These are phyloP conservation scores for Trichonephila clavipes DNA, from an alignment of 1,140 invertebrate species.

Conservation along the genomic window DNA sequence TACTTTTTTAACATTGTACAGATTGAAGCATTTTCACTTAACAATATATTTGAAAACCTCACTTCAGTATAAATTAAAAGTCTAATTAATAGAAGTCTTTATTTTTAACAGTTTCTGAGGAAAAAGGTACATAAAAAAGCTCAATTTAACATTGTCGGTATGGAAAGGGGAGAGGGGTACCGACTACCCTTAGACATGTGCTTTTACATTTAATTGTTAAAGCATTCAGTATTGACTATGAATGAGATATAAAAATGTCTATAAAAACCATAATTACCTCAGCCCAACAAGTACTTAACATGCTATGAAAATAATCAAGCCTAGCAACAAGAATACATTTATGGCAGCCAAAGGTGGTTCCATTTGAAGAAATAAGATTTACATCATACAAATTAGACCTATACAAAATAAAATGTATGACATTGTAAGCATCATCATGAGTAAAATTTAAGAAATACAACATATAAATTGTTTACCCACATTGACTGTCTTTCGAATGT, in stretches of 20 bases:
- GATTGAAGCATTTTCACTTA: no score
- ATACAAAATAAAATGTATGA: not conserved
- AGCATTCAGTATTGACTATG: no score
- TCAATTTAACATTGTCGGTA: no score
- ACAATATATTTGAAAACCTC: no score
- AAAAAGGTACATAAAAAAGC: no score
- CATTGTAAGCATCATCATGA: not conserved
- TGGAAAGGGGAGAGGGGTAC: no score
- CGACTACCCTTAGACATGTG: no score
- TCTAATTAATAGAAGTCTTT: no score
- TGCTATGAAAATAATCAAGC: constrained; percentile 88
- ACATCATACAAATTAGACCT: constrained; percentile 85
- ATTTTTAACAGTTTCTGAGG: no score
- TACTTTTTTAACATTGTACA: no score
- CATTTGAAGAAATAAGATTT: constrained; percentile 84
- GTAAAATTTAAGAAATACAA: not conserved
- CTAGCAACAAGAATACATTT: constrained; percentile 87
- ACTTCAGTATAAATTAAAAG: no score
- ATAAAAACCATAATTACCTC: constrained; percentile 82
- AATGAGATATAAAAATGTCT: not conserved
- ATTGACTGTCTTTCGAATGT: constrained; percentile 38
- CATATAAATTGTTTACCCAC: not conserved
- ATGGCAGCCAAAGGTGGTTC: constrained; percentile 85
- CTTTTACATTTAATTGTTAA: no score
- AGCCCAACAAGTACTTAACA: constrained; percentile 87